Evolutionary conservation across 2,113 vertebrate genomes (phyloP).

Genomic region (Gymnogyps californianus): DNA sequence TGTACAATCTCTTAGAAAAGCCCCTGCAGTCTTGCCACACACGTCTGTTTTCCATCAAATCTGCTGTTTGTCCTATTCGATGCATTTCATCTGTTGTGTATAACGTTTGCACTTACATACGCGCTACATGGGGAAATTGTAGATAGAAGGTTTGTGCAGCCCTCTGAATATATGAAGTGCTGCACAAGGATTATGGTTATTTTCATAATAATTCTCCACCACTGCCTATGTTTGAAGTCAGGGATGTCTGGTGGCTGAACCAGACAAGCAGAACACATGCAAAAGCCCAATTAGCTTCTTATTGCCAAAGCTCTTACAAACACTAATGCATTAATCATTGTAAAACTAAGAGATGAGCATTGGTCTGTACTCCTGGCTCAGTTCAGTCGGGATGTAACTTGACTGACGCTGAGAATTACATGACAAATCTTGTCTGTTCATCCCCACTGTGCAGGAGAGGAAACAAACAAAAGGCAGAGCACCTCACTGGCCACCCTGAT

Average conservation of each 20-base stretch:
- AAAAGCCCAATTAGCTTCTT: slow-evolving; percentile 55
- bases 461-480: slow-evolving; percentile 30
- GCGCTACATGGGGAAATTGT: neutral
- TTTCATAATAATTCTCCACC: slow-evolving; percentile 19
- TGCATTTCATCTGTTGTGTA: neutral
- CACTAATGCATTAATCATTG: slow-evolving; percentile 44
- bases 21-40: neutral
- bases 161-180: neutral
- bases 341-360: neutral
- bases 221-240: slow-evolving; percentile 7
- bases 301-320: slow-evolving; percentile 37
- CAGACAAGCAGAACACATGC: slow-evolving; percentile 28
- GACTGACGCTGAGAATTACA: neutral
- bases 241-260: slow-evolving; percentile 31
- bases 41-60: neutral
- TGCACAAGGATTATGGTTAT: slow-evolving; percentile 13
- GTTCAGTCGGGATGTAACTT: neutral
- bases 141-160: neutral
- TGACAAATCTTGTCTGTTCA: neutral
- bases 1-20: neutral
- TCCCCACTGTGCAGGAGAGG: neutral
- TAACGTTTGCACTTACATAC: neutral
- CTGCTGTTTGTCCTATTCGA: neutral
- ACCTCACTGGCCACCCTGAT: neutral
- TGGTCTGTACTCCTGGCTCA: neutral